Conservation (phyloP, 2,888 invertebrate species). For the Melitaea athalia region DNA sequence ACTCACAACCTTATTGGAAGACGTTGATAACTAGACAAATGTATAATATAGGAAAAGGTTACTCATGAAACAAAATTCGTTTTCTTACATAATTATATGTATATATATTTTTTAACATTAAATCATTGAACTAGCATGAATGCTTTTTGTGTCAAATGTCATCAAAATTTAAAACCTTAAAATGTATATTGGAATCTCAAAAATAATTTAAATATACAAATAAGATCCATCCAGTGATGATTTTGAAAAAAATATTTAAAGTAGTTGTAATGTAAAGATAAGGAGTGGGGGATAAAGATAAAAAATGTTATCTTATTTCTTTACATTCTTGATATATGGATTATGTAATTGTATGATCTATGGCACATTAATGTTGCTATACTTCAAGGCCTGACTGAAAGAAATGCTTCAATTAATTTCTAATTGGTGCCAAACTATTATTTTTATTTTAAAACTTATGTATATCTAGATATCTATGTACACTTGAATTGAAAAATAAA, state of each 20-base stretch:
- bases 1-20: too few relatives aligned
- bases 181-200: slow-evolving; percentile 1
- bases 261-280: slow-evolving; percentile 1
- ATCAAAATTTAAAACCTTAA: not conserved
- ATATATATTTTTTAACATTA: too few relatives aligned
- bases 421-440: slow-evolving; percentile 22
- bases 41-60: too few relatives aligned
- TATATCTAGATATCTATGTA: too few relatives aligned
- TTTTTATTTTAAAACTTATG: too few relatives aligned
- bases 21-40: too few relatives aligned
- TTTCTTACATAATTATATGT: too few relatives aligned
- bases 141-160: too few relatives aligned
- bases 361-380: not conserved
- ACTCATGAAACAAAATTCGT: too few relatives aligned
- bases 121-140: too few relatives aligned
- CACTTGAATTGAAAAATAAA: too few relatives aligned
- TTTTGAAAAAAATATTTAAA: not conserved
- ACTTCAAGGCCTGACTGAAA: not conserved
- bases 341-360: slow-evolving; percentile 1
- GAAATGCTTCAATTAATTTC: slow-evolving; percentile 9
- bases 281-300: not conserved
- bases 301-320: not conserved
- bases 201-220: not conserved
- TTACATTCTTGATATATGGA: not conserved
- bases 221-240: slow-evolving; percentile 8